Evolutionary conservation across 1,140 invertebrate genomes (phyloP).

Genomic region (Sminthurinus signatus): DNA sequence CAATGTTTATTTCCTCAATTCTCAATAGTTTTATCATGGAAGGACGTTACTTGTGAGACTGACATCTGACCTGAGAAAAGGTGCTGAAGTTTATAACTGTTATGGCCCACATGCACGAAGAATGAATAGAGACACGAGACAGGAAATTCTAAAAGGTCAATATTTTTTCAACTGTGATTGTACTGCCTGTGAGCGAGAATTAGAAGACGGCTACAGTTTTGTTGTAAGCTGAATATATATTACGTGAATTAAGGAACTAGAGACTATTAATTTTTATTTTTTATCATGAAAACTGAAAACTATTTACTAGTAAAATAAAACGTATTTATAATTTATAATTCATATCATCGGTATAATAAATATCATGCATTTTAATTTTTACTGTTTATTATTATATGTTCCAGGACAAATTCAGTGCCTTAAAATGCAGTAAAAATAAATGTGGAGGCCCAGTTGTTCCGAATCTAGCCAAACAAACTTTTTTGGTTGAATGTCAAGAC

Average conservation of each 20-base stretch:
- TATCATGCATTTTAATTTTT: background rate
- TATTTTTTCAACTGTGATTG: conserved; percentile 67
- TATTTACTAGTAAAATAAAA: no score
- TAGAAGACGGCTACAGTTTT: conserved; percentile 49
- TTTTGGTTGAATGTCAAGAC: conserved; percentile 40
- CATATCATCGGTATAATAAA: no score
- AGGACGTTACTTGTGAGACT: conserved; percentile 54
- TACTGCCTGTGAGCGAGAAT: conserved; percentile 50
- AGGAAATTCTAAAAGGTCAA: conserved; percentile 55
- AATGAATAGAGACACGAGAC: conserved; percentile 53
- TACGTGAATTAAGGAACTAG: background rate
- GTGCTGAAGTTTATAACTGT: conserved; percentile 64
- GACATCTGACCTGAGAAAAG: conserved; percentile 50
- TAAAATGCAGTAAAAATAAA: conserved; percentile 40
- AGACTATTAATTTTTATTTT: no score
- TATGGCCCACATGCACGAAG: conserved; percentile 65
- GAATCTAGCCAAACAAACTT: conserved; percentile 18
- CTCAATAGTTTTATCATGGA: conserved; percentile 45
- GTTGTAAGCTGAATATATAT: conserved; percentile 48
- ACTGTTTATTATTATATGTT: conserved; percentile 29
- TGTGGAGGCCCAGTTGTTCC: conserved; percentile 40
- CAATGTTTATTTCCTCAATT: conserved; percentile 39
- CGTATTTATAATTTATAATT: no score
- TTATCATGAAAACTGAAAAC: no score
- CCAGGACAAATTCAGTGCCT: conserved; percentile 47